Conservation (phyloP, 2,888 invertebrate genomes). For the Boloria selene region DNA sequence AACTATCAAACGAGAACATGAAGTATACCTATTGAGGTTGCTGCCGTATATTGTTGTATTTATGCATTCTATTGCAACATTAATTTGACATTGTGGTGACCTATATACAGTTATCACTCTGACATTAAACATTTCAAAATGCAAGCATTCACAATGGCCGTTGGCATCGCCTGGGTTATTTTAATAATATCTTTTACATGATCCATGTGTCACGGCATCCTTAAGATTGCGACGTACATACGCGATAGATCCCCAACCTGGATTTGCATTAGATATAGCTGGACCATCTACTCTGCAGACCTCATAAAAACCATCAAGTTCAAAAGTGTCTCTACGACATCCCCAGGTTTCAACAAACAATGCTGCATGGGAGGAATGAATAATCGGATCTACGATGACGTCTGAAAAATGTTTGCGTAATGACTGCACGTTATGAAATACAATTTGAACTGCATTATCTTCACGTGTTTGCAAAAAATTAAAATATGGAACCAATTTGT, state of each 20-base stretch:
- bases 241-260: neutral
- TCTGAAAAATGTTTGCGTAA: neutral
- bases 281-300: neutral
- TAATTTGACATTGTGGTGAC: conserved; percentile 2
- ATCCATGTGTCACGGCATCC: neutral
- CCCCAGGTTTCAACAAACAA: conserved; percentile 9
- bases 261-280: neutral
- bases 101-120: neutral
- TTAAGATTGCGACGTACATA: neutral
- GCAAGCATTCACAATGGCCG: neutral
- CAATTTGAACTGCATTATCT: no score
- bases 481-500: no score
- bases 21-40: neutral
- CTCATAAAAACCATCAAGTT: neutral
- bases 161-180: neutral
- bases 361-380: neutral
- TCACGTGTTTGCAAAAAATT: no score
- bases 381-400: neutral
- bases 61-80: conserved; percentile 3
- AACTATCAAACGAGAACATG: neutral
- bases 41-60: neutral
- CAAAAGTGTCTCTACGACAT: neutral
- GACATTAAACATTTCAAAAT: conserved; percentile 2
- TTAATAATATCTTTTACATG: neutral
- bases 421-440: neutral